phyloP scores from a whole-genome alignment of 2,797 vertebrate species.

The Hapalemur alaotrensis region DNA sequence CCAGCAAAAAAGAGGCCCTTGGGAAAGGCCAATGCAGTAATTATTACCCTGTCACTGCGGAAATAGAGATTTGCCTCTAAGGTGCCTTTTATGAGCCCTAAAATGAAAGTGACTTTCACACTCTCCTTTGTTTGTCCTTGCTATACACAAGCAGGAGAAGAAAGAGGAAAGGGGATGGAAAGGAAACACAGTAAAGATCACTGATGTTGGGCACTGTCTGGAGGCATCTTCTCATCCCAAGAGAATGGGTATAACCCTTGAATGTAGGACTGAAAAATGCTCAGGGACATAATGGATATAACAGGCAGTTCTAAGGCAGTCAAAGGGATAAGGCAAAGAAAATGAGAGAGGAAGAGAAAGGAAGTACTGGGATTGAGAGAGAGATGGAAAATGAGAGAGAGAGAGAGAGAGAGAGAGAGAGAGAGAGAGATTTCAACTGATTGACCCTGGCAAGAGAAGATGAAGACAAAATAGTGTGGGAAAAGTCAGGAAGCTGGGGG shows the following conservation, averaged over 20 bases:
- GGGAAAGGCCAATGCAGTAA: conserved; percentile 55
- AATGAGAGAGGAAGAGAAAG: not conserved
- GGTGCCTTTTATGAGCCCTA: conserved; percentile 53
- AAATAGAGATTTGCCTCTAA: conserved; percentile 61
- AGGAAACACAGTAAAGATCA: not conserved
- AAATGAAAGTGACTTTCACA: conserved; percentile 44
- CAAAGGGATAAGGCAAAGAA: not conserved
- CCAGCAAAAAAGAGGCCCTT: not conserved
- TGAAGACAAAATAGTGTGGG: not conserved
- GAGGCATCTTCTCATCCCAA: not conserved
- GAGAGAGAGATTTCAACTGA: too few species aligned
- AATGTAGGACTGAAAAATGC: not conserved
- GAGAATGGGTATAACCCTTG: not conserved
- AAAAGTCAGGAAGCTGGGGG: too few species aligned
- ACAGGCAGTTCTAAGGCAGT: not conserved
- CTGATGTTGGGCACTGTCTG: not conserved
- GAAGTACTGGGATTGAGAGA: not conserved
- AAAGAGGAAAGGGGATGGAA: not conserved
- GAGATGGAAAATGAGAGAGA: not conserved
- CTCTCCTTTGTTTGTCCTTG: not conserved
- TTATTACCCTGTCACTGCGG: conserved; percentile 57
- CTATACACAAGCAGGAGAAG: not conserved
- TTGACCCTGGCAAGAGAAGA: not conserved
- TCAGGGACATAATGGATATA: not conserved
- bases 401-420: not conserved